Percentiles rank a stretch among this genome's conserved stretches.
Conservation (phyloP, 1,140 invertebrate genomes). For the Papilio aristodemus region DNA sequence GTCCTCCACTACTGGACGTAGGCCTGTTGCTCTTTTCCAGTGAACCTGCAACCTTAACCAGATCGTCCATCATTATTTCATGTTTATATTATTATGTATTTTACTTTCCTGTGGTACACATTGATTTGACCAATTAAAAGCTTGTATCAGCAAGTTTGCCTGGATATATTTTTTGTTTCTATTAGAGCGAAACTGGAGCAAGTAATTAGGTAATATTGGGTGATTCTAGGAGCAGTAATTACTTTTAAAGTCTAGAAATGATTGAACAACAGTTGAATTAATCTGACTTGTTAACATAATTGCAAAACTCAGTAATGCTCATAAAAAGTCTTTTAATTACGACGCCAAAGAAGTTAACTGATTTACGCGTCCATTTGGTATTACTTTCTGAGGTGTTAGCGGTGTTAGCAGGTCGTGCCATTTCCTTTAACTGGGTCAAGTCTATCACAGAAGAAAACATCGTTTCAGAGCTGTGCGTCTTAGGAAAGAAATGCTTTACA, state of each 20-base stretch:
- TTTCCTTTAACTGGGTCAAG: conserved; percentile 28
- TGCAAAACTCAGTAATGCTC: conserved; percentile 6
- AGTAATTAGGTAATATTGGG: neutral
- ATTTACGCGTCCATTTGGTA: conserved; percentile 13
- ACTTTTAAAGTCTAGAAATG: neutral
- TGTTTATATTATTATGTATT: too few relatives aligned
- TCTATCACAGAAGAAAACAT: conserved; percentile 5
- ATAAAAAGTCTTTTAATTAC: conserved; percentile 21
- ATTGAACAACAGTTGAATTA: conserved; percentile 3
- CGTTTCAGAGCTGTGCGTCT: neutral
- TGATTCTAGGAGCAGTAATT: neutral
- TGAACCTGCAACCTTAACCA: too few relatives aligned
- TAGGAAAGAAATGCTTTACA: neutral
- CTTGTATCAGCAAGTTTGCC: too few relatives aligned
- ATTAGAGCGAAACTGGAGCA: too few relatives aligned
- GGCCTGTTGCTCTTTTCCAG: too few relatives aligned
- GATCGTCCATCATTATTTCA: too few relatives aligned
- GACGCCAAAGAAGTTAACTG: conserved; percentile 10
- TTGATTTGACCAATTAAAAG: too few relatives aligned
- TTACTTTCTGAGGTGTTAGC: conserved; percentile 6
- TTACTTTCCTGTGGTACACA: too few relatives aligned
- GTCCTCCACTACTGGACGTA: too few relatives aligned
- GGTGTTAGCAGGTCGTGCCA: neutral
- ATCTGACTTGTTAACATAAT: conserved; percentile 5
- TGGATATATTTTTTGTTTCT: too few relatives aligned